Evolutionary conservation across 2,888 invertebrate genomes (phyloP).

Genomic region (Antheraea assamensis): DNA sequence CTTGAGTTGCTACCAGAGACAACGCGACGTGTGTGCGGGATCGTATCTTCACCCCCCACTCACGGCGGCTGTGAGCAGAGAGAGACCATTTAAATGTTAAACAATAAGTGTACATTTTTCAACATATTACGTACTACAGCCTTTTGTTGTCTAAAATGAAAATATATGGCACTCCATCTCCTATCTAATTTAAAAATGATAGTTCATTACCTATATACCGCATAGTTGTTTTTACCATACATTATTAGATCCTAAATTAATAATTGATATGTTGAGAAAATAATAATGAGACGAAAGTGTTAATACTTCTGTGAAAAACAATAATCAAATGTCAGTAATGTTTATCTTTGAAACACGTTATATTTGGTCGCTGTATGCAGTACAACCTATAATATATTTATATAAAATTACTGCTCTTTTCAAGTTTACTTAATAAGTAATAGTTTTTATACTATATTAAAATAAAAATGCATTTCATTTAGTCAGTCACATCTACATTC

Average conservation of each 20-base stretch:
- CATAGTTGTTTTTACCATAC: not conserved
- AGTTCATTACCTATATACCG: not conserved
- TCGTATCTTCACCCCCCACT: too few species aligned
- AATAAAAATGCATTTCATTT: conserved; percentile 16
- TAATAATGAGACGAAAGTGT: not conserved
- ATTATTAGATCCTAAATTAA: not conserved
- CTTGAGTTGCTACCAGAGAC: too few species aligned
- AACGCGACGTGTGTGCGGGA: too few species aligned
- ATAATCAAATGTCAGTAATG: not conserved
- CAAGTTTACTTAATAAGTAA: conserved; percentile 20
- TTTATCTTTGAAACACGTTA: conserved; percentile 27
- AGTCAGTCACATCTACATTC: not conserved
- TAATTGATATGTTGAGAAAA: not conserved
- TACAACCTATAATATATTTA: conserved; percentile 20
- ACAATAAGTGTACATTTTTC: not conserved
- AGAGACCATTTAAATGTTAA: not conserved
- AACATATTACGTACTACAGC: not conserved
- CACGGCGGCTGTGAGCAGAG: too few species aligned
- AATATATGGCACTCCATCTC: conserved; percentile 43
- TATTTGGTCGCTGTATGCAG: conserved; percentile 73
- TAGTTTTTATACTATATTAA: conserved; percentile 24
- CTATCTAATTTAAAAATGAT: conserved; percentile 20
- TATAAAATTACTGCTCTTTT: conserved; percentile 26
- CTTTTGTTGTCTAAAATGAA: conserved; percentile 20
- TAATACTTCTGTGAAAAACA: not conserved